A percentile compares a stretch with the other conserved stretches of the same genome.
Conservation (phyloP, 2,888 invertebrate species). For the Drosophila eohydei region DNA sequence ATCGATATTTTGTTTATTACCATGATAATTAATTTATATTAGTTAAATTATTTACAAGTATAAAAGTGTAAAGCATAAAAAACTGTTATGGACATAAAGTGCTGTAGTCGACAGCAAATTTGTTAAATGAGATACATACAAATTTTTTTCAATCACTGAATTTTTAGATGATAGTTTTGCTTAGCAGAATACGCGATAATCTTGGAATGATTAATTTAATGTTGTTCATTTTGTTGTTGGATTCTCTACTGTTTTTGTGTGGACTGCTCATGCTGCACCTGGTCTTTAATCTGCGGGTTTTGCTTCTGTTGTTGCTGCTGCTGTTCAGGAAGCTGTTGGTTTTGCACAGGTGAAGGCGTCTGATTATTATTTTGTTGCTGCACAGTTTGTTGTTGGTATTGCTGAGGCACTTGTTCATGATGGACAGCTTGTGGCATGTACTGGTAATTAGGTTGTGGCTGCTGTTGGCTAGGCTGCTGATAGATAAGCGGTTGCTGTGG, state of each 20-base stretch:
- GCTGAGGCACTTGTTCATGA: background rate
- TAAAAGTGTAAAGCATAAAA: constrained; percentile 1
- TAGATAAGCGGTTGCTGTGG: constrained; percentile 43
- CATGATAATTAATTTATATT: constrained; percentile 20
- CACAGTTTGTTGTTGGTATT: constrained; percentile 1
- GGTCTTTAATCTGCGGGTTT: constrained; percentile 4
- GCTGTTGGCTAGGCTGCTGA: constrained; percentile 45
- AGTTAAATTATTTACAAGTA: constrained; percentile 40
- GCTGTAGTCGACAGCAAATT: constrained; percentile 18
- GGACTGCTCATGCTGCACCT: background rate
- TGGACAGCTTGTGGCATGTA: constrained; percentile 7
- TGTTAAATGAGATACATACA: constrained; percentile 20
- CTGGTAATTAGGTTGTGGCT: constrained; percentile 12
- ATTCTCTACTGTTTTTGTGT: constrained; percentile 5
- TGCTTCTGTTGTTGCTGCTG: constrained; percentile 37
- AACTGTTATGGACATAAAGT: constrained; percentile 13
- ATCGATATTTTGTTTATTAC: background rate
- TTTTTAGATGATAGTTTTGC: constrained; percentile 26
- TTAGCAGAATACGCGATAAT: constrained; percentile 25
- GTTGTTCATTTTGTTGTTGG: constrained; percentile 27
- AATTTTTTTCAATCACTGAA: constrained; percentile 30
- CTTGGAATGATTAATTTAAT: constrained; percentile 55
- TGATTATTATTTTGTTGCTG: constrained; percentile 39
- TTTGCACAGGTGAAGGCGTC: constrained; percentile 31
- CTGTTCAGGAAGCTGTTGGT: constrained; percentile 38